Evolutionary conservation across 2,113 vertebrate genomes (phyloP).

Genomic region (Sander lucioperca): DNA sequence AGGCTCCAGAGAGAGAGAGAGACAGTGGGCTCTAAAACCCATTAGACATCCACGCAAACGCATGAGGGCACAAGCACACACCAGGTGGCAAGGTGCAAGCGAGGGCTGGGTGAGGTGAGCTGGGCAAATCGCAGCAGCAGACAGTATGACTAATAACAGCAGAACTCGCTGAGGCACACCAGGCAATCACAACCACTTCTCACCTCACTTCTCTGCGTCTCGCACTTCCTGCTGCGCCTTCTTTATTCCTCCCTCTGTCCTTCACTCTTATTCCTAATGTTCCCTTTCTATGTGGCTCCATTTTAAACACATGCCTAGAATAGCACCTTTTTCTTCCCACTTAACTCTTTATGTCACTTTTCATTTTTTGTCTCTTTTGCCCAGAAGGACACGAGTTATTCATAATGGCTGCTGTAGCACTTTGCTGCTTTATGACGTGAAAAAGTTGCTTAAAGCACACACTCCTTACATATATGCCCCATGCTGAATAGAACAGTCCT

Average conservation of each 20-base stretch:
- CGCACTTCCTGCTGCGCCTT: slow-evolving; percentile 34
- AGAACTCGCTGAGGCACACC: slow-evolving; percentile 48
- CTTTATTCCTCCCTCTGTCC: background rate
- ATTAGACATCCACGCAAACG: slow-evolving; percentile 39
- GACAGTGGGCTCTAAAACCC: slow-evolving; percentile 46
- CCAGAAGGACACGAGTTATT: background rate
- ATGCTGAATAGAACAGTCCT: background rate
- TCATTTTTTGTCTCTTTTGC: background rate
- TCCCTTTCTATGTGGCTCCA: background rate
- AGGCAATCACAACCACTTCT: slow-evolving; percentile 65
- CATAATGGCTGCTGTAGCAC: background rate
- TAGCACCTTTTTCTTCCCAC: background rate
- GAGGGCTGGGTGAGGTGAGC: slow-evolving; percentile 26
- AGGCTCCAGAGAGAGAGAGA: slow-evolving; percentile 55
- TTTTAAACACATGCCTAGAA: slow-evolving; percentile 16
- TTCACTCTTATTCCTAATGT: background rate
- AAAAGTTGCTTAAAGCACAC: slow-evolving; percentile 9
- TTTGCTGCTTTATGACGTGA: slow-evolving; percentile 13
- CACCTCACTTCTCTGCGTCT: slow-evolving; percentile 46
- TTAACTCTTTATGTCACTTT: slow-evolving; percentile 3
- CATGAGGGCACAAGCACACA: slow-evolving; percentile 40
- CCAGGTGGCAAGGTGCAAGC: slow-evolving; percentile 23
- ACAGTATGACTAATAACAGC: slow-evolving; percentile 66
- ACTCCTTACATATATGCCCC: background rate
- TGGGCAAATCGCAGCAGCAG: slow-evolving; percentile 42